Evolutionary conservation across 53 echinoderm and acorn worm genomes (phyloP), one percentile per base, ranked within the genome.

Genomic region (Henricia sp.): DNA sequence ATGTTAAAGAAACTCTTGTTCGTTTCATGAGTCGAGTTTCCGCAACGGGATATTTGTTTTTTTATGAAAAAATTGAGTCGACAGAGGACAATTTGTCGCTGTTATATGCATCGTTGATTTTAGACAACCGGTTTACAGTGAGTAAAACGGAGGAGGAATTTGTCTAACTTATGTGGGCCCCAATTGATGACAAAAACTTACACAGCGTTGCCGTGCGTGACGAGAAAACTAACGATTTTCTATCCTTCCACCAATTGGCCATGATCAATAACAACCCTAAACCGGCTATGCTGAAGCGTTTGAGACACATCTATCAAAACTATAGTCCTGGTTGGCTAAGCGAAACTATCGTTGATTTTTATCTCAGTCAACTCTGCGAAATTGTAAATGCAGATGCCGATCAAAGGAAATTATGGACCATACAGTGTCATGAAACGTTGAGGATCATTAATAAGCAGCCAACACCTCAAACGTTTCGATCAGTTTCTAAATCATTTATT

Each of bases 221-320:
- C 29, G 25, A 42, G 6, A 68, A 27, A 42, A 43, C 44, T 12
- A 68, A 68, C 40, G 43, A 68, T 42, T 68, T 68, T 16, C 44
- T 68, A 12, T 42, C 69, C 8, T 68, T 68, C 43, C 69, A 68
- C 43, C 69, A 68, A 43, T 14, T 68, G 60, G 60, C 60, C 30
- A 60, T 29, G 30, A 60, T 60, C 14, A 60, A 60, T 29, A 60
- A 14, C 30, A 68, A 20, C 4, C 69, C 69, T 25, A 68, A 68
- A 42, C 21, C 20, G 29, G 35, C 69, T 35, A 2, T 68, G 23
- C 10, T 68, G 14, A 68, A 68, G 43, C 25, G 69, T 42, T 42
- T 68, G 69, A 41, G 24, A 68, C 24, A 68, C 3, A 68, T 43
- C 0, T 35, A 68, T 23, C 1, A n/a, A 21, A 20, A 40, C 69